Evolutionary conservation across 2,888 invertebrate species (phyloP).

Genomic region (Eilema sororculum): DNA sequence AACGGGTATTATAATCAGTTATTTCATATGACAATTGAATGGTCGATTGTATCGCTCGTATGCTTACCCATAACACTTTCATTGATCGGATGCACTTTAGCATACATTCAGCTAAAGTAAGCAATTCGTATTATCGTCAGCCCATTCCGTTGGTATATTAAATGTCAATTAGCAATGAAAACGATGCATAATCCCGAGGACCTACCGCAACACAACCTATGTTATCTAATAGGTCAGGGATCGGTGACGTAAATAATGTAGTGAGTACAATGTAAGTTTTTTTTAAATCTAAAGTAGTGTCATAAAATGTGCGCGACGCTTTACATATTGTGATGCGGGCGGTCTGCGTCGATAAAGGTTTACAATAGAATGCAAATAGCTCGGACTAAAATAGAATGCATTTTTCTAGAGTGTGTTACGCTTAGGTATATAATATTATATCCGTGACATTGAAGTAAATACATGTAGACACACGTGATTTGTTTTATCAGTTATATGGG

Average conservation of each 20-base stretch:
- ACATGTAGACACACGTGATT: neutral
- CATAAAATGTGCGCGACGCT: conserved; percentile 28
- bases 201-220: conserved; percentile 59
- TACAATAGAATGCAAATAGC: conserved; percentile 41
- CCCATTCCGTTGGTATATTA: conserved; percentile 30
- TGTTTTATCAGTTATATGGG: neutral
- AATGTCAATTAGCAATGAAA: conserved; percentile 47
- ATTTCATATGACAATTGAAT: conserved; percentile 30
- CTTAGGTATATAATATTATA: conserved; percentile 11
- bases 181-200: conserved; percentile 52
- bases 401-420: conserved; percentile 32
- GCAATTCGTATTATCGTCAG: conserved; percentile 27
- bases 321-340: conserved; percentile 35
- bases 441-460: conserved; percentile 27
- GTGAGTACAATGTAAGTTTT: conserved; percentile 26
- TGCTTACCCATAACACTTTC: conserved; percentile 31
- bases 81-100: conserved; percentile 35
- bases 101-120: conserved; percentile 27
- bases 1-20: conserved; percentile 18
- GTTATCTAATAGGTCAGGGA: conserved; percentile 55
- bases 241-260: conserved; percentile 39
- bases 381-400: conserved; percentile 39
- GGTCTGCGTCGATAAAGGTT: conserved; percentile 37
- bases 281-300: conserved; percentile 29
- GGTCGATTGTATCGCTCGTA: conserved; percentile 11